Evolutionary conservation across 2,113 vertebrate genomes (phyloP).

Genomic region (Neomonachus schauinslandi): DNA sequence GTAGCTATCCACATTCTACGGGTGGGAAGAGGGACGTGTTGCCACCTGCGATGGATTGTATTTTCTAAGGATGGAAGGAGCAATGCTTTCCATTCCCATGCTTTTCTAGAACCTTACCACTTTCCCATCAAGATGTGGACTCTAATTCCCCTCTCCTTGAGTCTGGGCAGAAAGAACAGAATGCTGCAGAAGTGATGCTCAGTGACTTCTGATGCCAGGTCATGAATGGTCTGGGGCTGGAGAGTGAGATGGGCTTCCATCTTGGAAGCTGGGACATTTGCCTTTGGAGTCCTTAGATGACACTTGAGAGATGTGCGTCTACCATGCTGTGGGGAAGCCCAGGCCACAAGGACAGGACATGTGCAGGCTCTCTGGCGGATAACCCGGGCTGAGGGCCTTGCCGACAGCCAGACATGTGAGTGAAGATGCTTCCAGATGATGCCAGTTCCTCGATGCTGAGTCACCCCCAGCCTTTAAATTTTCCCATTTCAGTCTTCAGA

Average conservation of each 20-base stretch:
- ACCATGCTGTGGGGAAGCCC: neutral
- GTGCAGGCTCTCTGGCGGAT: neutral
- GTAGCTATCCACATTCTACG: neutral
- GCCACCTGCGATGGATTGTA: neutral
- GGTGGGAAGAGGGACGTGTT: neutral
- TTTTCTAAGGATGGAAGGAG: neutral
- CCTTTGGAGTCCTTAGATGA: neutral
- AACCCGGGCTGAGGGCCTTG: neutral
- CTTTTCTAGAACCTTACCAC: neutral
- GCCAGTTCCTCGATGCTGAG: neutral
- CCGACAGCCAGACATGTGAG: neutral
- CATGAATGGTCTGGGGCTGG: neutral
- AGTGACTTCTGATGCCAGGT: neutral
- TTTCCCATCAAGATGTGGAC: neutral
- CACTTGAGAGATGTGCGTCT: neutral
- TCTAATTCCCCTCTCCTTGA: neutral
- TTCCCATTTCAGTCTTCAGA: neutral
- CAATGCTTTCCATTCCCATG: rapidly evolving
- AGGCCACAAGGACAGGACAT: neutral
- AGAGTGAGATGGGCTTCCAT: neutral
- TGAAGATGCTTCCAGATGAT: neutral
- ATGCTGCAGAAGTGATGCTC: neutral
- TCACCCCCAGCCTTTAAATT: neutral
- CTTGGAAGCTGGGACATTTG: neutral
- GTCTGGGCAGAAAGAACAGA: neutral